Evolutionary conservation across 1,140 invertebrate species (phyloP).

Genomic region (Trichonephila inaurata): DNA sequence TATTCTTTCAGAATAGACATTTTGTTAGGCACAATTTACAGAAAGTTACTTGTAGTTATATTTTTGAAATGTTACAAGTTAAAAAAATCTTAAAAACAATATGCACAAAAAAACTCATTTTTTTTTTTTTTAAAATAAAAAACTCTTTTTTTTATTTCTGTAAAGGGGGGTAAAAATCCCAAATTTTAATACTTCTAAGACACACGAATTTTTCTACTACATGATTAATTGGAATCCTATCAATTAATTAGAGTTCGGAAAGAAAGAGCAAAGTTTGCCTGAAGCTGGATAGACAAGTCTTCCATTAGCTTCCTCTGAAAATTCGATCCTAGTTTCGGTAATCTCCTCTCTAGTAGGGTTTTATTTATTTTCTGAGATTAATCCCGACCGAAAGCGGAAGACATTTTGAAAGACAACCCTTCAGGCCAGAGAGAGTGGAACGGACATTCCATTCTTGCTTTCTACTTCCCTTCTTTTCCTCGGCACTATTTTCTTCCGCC

Average conservation of each 20-base stretch:
- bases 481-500: constrained; percentile 51
- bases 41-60: too few relatives aligned
- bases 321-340: constrained; percentile 11
- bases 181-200: background rate
- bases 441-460: constrained; percentile 48
- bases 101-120: too few relatives aligned
- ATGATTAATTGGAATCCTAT: constrained; percentile 1
- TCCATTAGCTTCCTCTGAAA: constrained; percentile 12
- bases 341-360: constrained; percentile 31
- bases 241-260: constrained; percentile 16
- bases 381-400: constrained; percentile 15
- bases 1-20: too few relatives aligned
- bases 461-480: background rate
- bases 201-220: background rate
- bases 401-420: constrained; percentile 65
- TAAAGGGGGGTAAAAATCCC: background rate
- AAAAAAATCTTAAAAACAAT: too few relatives aligned
- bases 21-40: too few relatives aligned
- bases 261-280: background rate
- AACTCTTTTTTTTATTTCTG: background rate
- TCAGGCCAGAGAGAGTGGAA: constrained; percentile 42
- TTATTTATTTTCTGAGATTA: constrained; percentile 63
- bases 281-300: background rate
- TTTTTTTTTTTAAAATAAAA: too few relatives aligned
- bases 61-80: too few relatives aligned